Percentiles rank a stretch among this genome's conserved stretches.
Evolutionary conservation across 1,140 invertebrate genomes (phyloP).

Genomic region (Vollenhovia emeryi): DNA sequence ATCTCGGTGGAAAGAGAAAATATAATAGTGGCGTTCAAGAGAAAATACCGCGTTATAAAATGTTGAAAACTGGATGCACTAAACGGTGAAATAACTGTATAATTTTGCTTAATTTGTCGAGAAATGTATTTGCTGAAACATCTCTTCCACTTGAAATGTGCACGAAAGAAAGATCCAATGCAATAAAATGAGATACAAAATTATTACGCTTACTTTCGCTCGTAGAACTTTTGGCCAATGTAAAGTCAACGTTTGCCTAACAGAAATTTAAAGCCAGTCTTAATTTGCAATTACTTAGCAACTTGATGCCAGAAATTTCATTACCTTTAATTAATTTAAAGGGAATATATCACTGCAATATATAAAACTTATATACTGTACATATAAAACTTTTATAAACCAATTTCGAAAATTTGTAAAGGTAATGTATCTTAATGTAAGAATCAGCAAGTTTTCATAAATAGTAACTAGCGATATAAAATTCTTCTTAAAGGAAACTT

Average conservation of each 20-base stretch:
- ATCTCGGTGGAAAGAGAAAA: background rate
- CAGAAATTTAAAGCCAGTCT: slow-evolving; percentile 1
- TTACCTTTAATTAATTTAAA: slow-evolving; percentile 13
- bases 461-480: background rate
- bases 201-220: background rate
- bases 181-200: background rate
- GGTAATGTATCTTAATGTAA: background rate
- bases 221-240: background rate
- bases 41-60: background rate
- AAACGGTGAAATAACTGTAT: background rate
- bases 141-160: background rate
- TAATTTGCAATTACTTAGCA: background rate
- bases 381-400: background rate
- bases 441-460: background rate
- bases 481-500: background rate
- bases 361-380: too few species aligned
- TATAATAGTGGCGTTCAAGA: background rate
- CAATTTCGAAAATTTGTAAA: background rate
- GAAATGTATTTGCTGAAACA: background rate
- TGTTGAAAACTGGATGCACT: background rate
- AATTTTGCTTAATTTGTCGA: slow-evolving; percentile 1
- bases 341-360: background rate
- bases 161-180: background rate
- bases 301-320: background rate
- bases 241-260: background rate